A percentile compares a stretch with the other conserved stretches of the same genome.
Evolutionary conservation across 2,797 vertebrate species (phyloP).

Genomic region (Microchirus variegatus): DNA sequence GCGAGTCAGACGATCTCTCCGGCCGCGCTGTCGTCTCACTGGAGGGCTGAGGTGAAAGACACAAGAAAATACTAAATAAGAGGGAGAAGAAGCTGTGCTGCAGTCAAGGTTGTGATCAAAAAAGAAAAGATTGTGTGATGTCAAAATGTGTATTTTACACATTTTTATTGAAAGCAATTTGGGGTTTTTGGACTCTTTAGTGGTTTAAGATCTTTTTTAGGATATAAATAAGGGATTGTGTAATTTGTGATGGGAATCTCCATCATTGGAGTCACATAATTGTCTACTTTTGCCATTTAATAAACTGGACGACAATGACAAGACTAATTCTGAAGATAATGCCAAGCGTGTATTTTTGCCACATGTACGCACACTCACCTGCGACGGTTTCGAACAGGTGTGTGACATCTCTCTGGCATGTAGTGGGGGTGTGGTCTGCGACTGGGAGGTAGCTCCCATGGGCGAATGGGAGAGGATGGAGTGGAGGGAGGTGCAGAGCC

Average conservation of each 20-base stretch:
- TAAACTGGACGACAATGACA: neutral
- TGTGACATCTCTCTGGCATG: slow-evolving; percentile 96
- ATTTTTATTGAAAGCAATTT: no score
- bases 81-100: neutral
- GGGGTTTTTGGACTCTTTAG: no score
- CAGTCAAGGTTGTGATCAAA: neutral
- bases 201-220: neutral
- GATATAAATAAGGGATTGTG: neutral
- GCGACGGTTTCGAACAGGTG: slow-evolving; percentile 93
- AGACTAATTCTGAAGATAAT: neutral
- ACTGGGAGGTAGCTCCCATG: slow-evolving; percentile 96
- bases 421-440: slow-evolving; percentile 93
- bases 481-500: slow-evolving; percentile 89
- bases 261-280: neutral
- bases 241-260: neutral
- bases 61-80: slow-evolving; percentile 11
- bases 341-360: neutral
- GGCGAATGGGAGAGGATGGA: slow-evolving; percentile 95
- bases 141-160: no score
- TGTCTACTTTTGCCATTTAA: neutral
- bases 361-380: slow-evolving; percentile 80
- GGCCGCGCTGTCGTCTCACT: slow-evolving; percentile 93
- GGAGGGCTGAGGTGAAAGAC: slow-evolving; percentile 85
- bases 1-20: slow-evolving; percentile 86
- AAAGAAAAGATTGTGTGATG: no score